phyloP scores from a whole-genome alignment of 2,113 vertebrate genomes.

The Hystrix brachyura region DNA sequence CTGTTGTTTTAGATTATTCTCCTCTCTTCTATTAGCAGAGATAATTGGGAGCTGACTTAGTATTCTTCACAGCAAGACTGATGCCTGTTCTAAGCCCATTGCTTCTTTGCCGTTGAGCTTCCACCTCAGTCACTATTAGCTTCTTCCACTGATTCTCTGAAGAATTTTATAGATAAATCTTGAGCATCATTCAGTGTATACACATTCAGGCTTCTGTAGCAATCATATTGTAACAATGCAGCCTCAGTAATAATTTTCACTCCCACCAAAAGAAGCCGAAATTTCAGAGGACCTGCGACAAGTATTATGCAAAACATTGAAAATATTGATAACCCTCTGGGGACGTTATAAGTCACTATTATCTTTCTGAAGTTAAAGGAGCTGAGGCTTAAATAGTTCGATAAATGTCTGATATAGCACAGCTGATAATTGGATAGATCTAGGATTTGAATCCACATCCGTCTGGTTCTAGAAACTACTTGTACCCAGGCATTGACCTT shows the following conservation, averaged over 20 bases:
- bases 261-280: not conserved
- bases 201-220: not conserved
- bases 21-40: conserved; percentile 46
- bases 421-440: not conserved
- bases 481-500: not conserved
- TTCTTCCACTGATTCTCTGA: conserved; percentile 18
- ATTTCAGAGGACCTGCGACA: not conserved
- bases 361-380: not conserved
- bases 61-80: conserved; percentile 23
- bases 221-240: not conserved
- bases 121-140: conserved; percentile 22
- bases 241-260: not conserved
- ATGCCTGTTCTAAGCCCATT: conserved; percentile 40
- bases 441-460: not conserved
- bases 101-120: conserved; percentile 44
- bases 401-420: not conserved
- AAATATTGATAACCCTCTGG: not conserved
- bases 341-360: not conserved
- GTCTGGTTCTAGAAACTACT: not conserved
- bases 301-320: not conserved
- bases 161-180: not conserved
- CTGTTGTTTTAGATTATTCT: conserved; percentile 50
- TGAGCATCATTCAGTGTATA: not conserved
- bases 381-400: not conserved
- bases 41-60: conserved; percentile 68